Conservation (phyloP, 2,888 invertebrate species). For the Dynastes tityus region DNA sequence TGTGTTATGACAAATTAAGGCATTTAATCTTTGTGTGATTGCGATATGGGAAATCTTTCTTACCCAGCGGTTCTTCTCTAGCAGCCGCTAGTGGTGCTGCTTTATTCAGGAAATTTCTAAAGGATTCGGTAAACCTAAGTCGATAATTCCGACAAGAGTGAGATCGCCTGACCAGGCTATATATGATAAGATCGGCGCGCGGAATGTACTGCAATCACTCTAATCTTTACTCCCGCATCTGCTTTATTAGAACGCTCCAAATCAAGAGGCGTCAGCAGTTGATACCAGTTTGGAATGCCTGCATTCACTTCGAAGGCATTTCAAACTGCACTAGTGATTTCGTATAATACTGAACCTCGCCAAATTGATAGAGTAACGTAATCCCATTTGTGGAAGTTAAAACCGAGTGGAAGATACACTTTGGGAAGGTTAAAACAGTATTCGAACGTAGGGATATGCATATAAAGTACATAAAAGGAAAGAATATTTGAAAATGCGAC, state of each 20-base stretch:
- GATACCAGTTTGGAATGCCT: conserved; percentile 50
- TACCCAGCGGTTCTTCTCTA: neutral
- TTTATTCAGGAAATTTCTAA: conserved; percentile 40
- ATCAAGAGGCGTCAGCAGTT: conserved; percentile 54
- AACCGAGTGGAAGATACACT: neutral
- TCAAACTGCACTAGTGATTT: neutral
- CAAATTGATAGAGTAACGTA: conserved; percentile 8
- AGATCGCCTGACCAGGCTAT: conserved; percentile 54
- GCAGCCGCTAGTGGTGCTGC: conserved; percentile 55
- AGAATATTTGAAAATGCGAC: too few relatives aligned
- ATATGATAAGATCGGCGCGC: conserved; percentile 63
- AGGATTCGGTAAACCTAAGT: conserved; percentile 59
- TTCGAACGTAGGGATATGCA: too few relatives aligned
- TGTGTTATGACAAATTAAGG: conserved; percentile 61
- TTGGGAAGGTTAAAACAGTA: too few relatives aligned
- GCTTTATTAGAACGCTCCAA: conserved; percentile 63
- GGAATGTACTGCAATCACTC: conserved; percentile 63
- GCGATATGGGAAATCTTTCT: conserved; percentile 55
- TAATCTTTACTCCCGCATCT: conserved; percentile 64
- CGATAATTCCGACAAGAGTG: conserved; percentile 62
- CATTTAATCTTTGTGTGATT: conserved; percentile 58
- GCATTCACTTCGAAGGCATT: conserved; percentile 30
- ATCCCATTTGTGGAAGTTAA: neutral
- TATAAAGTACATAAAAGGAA: too few relatives aligned
- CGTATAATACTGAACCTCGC: neutral